Evolutionary conservation across 2,113 vertebrate species (phyloP).

Genomic region (Camarhynchus parvulus): DNA sequence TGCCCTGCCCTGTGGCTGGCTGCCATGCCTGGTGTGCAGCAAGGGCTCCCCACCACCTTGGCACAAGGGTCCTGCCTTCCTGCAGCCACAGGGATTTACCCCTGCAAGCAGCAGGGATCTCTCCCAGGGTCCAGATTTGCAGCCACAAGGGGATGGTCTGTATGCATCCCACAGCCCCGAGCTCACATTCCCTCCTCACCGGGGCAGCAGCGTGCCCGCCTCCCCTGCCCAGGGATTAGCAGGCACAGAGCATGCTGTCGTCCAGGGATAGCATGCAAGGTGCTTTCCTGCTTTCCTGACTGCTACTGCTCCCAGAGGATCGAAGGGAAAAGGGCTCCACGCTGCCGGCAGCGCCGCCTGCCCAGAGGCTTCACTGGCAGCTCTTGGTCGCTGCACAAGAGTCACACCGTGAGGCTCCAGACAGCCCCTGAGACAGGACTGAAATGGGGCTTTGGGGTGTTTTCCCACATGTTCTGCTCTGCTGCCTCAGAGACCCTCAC

Average conservation of each 20-base stretch:
- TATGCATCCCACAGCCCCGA: fast-evolving
- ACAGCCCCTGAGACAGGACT: fast-evolving
- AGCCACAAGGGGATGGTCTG: neutral
- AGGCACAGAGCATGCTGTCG: neutral
- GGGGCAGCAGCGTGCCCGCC: neutral
- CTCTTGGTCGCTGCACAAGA: neutral
- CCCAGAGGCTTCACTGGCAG: neutral
- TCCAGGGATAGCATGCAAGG: neutral
- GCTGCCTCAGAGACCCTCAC: neutral
- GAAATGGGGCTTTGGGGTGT: neutral
- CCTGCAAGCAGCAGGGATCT: neutral
- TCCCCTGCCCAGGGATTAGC: neutral
- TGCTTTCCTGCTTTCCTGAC: neutral
- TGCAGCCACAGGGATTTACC: fast-evolving
- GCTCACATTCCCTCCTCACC: neutral
- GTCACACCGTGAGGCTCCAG: fast-evolving
- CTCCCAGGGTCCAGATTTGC: neutral
- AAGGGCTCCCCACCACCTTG: neutral
- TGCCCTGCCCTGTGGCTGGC: neutral
- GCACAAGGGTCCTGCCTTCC: neutral
- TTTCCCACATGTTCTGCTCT: neutral
- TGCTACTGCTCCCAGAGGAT: neutral
- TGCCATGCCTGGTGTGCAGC: neutral
- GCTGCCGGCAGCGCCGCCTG: neutral
- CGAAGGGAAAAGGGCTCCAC: neutral